Percentiles rank a stretch among this genome's conserved stretches.
phyloP scores from a whole-genome alignment of 2,888 invertebrate species.

The Leptinotarsa haldemani region DNA sequence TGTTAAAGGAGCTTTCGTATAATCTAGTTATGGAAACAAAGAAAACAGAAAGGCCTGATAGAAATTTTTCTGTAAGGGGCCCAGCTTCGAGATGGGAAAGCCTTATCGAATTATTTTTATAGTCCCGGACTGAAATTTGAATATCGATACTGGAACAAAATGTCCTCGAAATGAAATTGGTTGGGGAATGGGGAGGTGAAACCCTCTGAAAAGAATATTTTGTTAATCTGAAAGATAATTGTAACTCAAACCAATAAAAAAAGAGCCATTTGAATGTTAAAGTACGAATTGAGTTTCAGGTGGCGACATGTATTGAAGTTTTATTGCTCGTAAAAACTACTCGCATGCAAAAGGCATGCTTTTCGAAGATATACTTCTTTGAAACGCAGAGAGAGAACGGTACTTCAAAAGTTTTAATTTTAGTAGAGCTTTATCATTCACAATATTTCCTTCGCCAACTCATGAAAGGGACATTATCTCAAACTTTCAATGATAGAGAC shows the following conservation, averaged over 20 bases:
- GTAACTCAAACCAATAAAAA: neutral
- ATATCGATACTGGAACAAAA: slow-evolving; percentile 1
- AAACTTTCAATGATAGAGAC: neutral
- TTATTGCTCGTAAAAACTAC: neutral
- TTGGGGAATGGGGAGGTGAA: neutral
- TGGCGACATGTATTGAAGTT: neutral
- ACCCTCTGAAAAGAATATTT: neutral
- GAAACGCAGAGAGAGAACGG: neutral
- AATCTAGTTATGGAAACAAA: slow-evolving; percentile 38
- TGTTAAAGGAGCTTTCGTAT: slow-evolving; percentile 22
- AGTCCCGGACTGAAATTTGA: slow-evolving; percentile 9
- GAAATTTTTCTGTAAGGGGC: slow-evolving; percentile 32
- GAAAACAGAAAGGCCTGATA: slow-evolving; percentile 41
- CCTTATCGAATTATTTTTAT: slow-evolving; percentile 41
- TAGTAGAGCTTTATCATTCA: neutral
- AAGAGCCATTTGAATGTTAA: too few relatives aligned
- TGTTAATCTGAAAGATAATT: neutral
- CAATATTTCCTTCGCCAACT: slow-evolving; percentile 1
- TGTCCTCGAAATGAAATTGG: neutral
- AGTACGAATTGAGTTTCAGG: neutral
- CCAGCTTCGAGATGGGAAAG: slow-evolving; percentile 28
- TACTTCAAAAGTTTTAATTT: neutral
- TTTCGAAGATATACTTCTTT: neutral
- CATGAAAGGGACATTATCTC: slow-evolving; percentile 4
- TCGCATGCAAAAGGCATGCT: too few relatives aligned